A percentile compares a stretch with the other conserved stretches of the same genome.
These are phyloP conservation scores for Tanytarsus gracilentus DNA, from an alignment of 2,888 invertebrate species.

Conservation along the genomic window DNA sequence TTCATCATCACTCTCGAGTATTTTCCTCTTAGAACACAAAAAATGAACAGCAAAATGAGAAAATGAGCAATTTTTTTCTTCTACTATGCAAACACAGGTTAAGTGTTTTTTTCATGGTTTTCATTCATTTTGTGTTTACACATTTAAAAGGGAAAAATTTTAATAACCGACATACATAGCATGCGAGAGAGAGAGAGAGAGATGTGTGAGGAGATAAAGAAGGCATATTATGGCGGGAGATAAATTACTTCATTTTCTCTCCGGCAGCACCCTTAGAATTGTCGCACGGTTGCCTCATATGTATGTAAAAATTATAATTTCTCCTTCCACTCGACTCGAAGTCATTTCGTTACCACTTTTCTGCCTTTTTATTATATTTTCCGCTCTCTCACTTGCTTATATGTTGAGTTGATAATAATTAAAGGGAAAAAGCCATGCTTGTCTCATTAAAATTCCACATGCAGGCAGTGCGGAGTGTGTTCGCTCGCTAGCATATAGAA, in stretches of 20 bases:
- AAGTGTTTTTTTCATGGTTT: too few relatives aligned
- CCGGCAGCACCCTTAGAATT: not conserved
- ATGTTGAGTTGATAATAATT: constrained; percentile 12
- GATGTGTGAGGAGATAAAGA: constrained; percentile 16
- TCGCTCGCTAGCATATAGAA: not conserved
- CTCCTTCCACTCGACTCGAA: not conserved
- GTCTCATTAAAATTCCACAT: constrained; percentile 14
- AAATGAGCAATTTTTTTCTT: not conserved
- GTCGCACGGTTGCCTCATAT: constrained; percentile 9
- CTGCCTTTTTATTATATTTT: constrained; percentile 8
- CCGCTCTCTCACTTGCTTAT: not conserved
- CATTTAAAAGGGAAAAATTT: too few relatives aligned
- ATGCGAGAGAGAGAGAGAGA: not conserved
- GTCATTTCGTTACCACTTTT: constrained; percentile 3
- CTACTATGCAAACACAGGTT: too few relatives aligned
- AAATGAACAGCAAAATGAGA: not conserved
- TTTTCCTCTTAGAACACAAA: not conserved
- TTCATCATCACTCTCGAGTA: not conserved
- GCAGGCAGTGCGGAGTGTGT: not conserved
- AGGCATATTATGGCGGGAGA: constrained; percentile 9
- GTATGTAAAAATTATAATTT: not conserved
- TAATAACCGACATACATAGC: too few relatives aligned
- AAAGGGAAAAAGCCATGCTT: not conserved
- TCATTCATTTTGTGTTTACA: too few relatives aligned
- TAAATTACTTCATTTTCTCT: constrained; percentile 27